phyloP scores from a whole-genome alignment of 2,113 vertebrate species.

The Athene cunicularia region DNA sequence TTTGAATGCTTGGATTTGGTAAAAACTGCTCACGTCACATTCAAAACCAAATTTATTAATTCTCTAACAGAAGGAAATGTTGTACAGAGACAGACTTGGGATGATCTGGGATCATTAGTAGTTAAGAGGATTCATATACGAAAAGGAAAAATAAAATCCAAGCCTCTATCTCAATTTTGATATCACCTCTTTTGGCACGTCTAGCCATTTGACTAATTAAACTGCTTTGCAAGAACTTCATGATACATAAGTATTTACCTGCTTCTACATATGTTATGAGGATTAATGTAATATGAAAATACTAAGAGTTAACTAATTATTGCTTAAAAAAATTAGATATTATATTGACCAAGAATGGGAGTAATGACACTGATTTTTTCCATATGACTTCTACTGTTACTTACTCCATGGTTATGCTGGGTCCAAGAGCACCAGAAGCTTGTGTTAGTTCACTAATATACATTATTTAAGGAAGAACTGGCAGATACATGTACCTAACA shows the following conservation, averaged over 20 bases:
- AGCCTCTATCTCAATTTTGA: background rate
- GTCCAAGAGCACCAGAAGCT: background rate
- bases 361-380: background rate
- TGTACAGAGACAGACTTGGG: background rate
- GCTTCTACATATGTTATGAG: background rate
- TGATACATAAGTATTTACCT: background rate
- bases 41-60: background rate
- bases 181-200: background rate
- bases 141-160: background rate
- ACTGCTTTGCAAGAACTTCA: background rate
- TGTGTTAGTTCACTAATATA: background rate
- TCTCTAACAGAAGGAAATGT: background rate
- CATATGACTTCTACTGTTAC: background rate
- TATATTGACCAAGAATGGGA: background rate
- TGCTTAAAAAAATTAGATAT: background rate
- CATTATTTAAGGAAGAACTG: background rate
- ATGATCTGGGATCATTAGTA: background rate
- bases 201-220: background rate
- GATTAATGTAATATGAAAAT: background rate
- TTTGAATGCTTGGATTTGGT: background rate
- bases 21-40: background rate
- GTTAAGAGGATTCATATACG: background rate
- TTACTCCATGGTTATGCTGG: background rate
- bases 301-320: background rate
- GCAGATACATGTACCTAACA: background rate